phyloP scores from a whole-genome alignment of 2,797 vertebrate species.

The Parambassis ranga region DNA sequence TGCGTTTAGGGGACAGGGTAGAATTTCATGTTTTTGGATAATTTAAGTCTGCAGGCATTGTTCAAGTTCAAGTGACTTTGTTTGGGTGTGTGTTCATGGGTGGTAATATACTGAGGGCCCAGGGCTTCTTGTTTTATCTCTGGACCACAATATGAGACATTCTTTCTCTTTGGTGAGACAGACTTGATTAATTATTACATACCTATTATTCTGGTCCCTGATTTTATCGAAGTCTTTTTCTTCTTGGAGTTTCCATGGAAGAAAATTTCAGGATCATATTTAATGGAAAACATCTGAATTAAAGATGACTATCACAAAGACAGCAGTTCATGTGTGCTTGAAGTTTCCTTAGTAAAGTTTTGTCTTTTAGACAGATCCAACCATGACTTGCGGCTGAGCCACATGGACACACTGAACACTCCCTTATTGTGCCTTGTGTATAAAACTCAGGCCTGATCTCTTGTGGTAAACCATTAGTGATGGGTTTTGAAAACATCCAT shows the following conservation, averaged over 20 bases:
- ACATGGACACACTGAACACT: not conserved
- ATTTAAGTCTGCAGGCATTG: conserved; percentile 33
- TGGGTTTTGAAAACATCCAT: not conserved
- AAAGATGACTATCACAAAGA: too few relatives aligned
- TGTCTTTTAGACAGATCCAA: not conserved
- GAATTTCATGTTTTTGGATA: conserved; percentile 24
- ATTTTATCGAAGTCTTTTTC: too few relatives aligned
- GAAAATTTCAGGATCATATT: too few relatives aligned
- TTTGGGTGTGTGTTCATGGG: conserved; percentile 5
- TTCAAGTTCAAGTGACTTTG: conserved; percentile 18
- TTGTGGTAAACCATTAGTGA: too few relatives aligned
- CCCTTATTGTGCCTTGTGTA: not conserved
- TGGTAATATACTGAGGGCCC: conserved; percentile 4
- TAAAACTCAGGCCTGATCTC: not conserved
- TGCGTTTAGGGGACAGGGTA: not conserved
- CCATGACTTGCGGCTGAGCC: not conserved
- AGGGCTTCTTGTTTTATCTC: not conserved
- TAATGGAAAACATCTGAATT: too few relatives aligned
- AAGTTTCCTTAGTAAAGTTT: not conserved
- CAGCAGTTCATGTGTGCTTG: not conserved
- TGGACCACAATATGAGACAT: conserved; percentile 18
- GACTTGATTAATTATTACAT: conserved; percentile 3
- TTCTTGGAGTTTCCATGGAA: too few relatives aligned
- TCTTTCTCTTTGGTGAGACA: conserved; percentile 5
- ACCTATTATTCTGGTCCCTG: not conserved